Evolutionary conservation across 2,113 vertebrate species (phyloP).

Genomic region (Tylochromis polylepis): DNA sequence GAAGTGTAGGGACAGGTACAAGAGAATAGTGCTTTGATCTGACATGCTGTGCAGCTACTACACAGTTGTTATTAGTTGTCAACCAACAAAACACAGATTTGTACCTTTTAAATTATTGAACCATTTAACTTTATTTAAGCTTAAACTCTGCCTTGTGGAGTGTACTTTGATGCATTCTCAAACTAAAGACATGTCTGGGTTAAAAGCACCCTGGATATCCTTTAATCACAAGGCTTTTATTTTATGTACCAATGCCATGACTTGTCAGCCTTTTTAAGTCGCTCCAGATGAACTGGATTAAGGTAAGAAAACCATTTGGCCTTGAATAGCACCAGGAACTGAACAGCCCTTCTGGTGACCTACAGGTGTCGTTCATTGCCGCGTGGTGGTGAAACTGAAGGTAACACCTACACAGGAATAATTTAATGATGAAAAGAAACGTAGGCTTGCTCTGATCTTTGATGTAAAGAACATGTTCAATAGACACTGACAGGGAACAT

Average conservation of each 20-base stretch:
- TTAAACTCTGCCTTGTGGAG: background rate
- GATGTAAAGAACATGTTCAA: conserved; percentile 4
- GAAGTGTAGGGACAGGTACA: background rate
- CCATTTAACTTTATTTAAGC: background rate
- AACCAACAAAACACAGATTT: background rate
- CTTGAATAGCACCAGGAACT: background rate
- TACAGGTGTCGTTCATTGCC: background rate
- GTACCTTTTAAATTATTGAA: background rate
- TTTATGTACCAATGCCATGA: background rate
- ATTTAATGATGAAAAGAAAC: conserved; percentile 9
- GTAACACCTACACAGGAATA: background rate
- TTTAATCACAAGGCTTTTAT: background rate
- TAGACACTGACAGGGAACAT: conserved; percentile 15
- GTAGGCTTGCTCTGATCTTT: conserved; percentile 35
- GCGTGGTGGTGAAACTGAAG: conserved; percentile 5
- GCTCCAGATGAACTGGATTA: background rate
- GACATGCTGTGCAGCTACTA: background rate
- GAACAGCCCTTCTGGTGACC: background rate
- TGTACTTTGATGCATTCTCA: background rate
- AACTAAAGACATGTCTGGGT: background rate
- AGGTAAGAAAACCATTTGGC: background rate
- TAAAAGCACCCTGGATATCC: background rate
- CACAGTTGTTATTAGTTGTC: background rate
- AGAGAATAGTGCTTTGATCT: background rate
- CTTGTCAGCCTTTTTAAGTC: background rate